Evolutionary conservation across 2,888 invertebrate species (phyloP).

Genomic region (Exephanes ischioxanthus): DNA sequence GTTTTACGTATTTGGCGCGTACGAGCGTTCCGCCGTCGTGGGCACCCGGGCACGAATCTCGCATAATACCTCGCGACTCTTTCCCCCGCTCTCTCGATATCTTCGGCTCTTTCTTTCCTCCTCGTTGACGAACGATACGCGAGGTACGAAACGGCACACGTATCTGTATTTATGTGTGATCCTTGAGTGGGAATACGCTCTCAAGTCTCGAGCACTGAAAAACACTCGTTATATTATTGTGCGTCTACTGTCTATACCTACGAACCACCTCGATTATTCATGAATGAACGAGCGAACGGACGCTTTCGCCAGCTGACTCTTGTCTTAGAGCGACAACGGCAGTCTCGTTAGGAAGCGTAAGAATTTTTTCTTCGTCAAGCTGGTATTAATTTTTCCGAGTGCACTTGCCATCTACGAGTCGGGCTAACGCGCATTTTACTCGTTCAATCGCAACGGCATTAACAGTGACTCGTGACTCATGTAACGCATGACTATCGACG

Average conservation of each 20-base stretch:
- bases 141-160: background rate
- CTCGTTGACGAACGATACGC: conserved; percentile 15
- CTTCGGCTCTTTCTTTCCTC: background rate
- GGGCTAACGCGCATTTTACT: conserved; percentile 23
- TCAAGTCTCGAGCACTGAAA: background rate
- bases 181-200: conserved; percentile 29
- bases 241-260: background rate
- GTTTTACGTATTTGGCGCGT: conserved; percentile 76
- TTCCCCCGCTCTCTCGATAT: background rate
- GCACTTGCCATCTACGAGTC: background rate
- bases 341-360: conserved; percentile 43
- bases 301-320: background rate
- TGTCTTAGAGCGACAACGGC: conserved; percentile 30
- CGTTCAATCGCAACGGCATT: conserved; percentile 12
- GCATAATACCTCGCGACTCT: conserved; percentile 20
- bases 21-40: conserved; percentile 59
- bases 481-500: conserved; percentile 48
- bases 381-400: conserved; percentile 4
- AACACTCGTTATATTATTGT: background rate
- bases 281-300: conserved; percentile 50
- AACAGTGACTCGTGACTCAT: conserved; percentile 45
- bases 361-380: conserved; percentile 4
- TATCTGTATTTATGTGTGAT: background rate
- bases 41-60: conserved; percentile 39
- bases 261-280: conserved; percentile 39